phyloP scores from a whole-genome alignment of 2,113 vertebrate species.

The Pipra filicauda region DNA sequence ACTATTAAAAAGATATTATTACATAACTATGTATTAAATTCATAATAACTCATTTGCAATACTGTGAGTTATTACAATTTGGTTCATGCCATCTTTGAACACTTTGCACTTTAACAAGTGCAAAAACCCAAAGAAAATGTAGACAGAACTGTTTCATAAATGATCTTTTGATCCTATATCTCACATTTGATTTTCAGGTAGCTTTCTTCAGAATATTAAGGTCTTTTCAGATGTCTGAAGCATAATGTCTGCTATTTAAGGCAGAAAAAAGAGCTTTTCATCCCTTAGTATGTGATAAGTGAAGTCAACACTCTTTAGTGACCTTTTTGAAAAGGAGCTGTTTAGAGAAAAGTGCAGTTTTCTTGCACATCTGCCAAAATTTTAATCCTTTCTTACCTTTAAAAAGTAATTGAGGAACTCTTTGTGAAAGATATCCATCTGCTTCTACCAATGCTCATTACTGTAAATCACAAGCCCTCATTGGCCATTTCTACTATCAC shows the following conservation, averaged over 20 bases:
- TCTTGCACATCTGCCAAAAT: neutral
- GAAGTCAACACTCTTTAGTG: neutral
- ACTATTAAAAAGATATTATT: neutral
- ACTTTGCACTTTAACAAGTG: neutral
- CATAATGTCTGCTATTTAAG: neutral
- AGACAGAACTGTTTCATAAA: neutral
- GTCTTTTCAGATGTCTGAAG: neutral
- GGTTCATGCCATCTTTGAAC: neutral
- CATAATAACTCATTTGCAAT: neutral
- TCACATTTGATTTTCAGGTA: neutral
- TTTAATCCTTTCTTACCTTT: neutral
- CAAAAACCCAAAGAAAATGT: neutral
- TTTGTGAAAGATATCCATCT: neutral
- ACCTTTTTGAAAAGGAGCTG: neutral
- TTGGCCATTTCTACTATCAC: neutral
- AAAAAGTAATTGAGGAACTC: neutral
- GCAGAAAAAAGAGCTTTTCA: neutral
- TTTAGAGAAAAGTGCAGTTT: neutral
- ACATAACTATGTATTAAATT: neutral
- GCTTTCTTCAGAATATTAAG: neutral
- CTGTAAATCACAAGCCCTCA: neutral
- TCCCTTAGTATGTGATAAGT: neutral
- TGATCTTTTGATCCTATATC: neutral
- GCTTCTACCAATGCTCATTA: neutral
- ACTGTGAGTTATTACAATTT: neutral